Evolutionary conservation across 2,888 invertebrate genomes (phyloP).

Genomic region (Desoria tigrina): DNA sequence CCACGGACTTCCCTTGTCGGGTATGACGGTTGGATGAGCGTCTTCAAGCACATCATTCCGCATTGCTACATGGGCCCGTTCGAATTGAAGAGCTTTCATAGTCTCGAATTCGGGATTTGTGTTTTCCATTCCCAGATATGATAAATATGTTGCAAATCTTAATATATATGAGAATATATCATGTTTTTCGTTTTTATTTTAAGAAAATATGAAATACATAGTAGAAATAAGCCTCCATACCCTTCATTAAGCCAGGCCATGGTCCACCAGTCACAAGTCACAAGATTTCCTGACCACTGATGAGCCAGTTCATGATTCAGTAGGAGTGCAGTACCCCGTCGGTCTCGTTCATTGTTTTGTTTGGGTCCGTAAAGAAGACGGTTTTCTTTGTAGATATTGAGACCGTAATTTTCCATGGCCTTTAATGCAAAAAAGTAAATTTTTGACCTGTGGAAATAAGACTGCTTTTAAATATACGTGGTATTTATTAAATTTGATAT

Average conservation of each 20-base stretch:
- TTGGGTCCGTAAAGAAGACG: conserved; percentile 22
- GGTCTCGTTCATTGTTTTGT: conserved; percentile 35
- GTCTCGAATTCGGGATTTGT: conserved; percentile 44
- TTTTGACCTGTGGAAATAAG: too few species aligned
- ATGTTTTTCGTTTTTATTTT: neutral
- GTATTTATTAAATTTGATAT: too few species aligned
- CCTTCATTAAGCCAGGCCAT: conserved; percentile 13
- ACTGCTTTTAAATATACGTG: conserved; percentile 39
- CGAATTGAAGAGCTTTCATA: conserved; percentile 36
- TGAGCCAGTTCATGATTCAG: conserved; percentile 71
- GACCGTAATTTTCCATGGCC: neutral
- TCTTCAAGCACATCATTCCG: conserved; percentile 34
- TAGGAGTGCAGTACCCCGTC: conserved; percentile 33
- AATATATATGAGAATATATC: neutral
- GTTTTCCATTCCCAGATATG: conserved; percentile 67
- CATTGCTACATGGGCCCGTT: conserved; percentile 43
- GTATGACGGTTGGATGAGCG: conserved; percentile 39
- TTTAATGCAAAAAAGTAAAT: too few species aligned
- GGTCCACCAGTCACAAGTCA: conserved; percentile 57
- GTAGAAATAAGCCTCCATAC: too few species aligned
- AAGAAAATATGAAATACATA: neutral
- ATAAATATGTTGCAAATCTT: conserved; percentile 69
- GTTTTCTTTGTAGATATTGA: conserved; percentile 20
- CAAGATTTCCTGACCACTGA: conserved; percentile 56
- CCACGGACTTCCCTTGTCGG: conserved; percentile 43